Evolutionary conservation across 2,797 vertebrate species (phyloP).

Genomic region (Simalia tracyae): DNA sequence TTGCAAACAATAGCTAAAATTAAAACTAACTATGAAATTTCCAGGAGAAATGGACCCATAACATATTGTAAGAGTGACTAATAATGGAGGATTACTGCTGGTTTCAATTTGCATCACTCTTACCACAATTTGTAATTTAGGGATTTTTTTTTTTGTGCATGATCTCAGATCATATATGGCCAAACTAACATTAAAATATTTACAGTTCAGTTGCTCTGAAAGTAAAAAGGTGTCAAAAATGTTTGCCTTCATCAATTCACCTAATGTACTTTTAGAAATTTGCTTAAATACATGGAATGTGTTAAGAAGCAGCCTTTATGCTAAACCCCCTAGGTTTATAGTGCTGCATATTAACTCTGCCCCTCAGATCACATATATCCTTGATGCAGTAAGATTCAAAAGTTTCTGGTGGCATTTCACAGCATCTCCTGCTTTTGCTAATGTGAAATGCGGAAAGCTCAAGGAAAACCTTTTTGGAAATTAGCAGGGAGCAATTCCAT

Average conservation of each 20-base stretch:
- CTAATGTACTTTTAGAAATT: constrained; percentile 16
- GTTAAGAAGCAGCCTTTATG: constrained; percentile 74
- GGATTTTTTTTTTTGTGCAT: constrained; percentile 63
- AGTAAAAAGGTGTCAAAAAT: constrained; percentile 67
- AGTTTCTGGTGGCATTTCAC: constrained; percentile 43
- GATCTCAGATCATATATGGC: constrained; percentile 77
- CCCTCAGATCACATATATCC: constrained; percentile 33
- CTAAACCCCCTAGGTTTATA: constrained; percentile 37
- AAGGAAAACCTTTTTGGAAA: constrained; percentile 19
- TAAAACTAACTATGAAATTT: constrained; percentile 83
- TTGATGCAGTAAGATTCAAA: constrained; percentile 36
- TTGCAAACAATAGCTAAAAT: constrained; percentile 81
- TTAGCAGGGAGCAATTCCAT: neutral
- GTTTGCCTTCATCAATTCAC: constrained; percentile 64
- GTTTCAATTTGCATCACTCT: constrained; percentile 53
- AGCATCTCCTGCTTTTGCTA: neutral
- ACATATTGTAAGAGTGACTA: constrained; percentile 74
- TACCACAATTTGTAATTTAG: constrained; percentile 55
- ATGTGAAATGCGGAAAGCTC: neutral
- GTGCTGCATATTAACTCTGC: constrained; percentile 52
- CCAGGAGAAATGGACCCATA: constrained; percentile 80
- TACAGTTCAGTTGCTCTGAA: constrained; percentile 74
- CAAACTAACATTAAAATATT: constrained; percentile 81
- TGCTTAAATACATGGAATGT: constrained; percentile 76
- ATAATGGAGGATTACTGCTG: constrained; percentile 68